A percentile compares a stretch with the other conserved stretches of the same genome.
Conservation (phyloP, 2,113 vertebrate genomes). For the Lethenteron reissneri region DNA sequence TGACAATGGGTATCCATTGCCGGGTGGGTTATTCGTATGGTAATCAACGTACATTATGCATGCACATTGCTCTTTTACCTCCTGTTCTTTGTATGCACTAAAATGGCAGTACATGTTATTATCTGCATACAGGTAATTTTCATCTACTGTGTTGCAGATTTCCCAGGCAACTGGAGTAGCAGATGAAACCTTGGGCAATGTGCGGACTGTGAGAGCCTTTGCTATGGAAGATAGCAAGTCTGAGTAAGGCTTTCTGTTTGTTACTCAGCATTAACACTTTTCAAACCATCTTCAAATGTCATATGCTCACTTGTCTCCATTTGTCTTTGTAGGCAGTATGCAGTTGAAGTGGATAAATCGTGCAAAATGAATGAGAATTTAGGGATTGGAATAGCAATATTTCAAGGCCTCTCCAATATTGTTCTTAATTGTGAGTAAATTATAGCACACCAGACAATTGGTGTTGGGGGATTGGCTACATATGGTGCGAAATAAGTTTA, state of each 20-base stretch:
- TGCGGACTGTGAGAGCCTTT: conserved; percentile 68
- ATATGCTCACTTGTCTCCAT: conserved; percentile 3
- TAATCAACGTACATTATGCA: too few relatives aligned
- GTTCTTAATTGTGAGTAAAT: conserved; percentile 59
- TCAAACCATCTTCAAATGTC: neutral
- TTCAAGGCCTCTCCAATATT: conserved; percentile 76
- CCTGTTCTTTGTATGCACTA: neutral
- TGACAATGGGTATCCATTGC: too few relatives aligned
- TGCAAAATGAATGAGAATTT: conserved; percentile 44
- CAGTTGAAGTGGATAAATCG: conserved; percentile 44
- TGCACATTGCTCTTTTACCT: neutral
- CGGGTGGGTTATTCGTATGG: too few relatives aligned
- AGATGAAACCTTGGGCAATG: conserved; percentile 60
- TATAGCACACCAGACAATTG: neutral
- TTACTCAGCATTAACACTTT: neutral
- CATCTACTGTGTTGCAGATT: conserved; percentile 23
- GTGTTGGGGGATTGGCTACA: too few relatives aligned
- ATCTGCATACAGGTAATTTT: neutral
- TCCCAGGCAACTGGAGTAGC: conserved; percentile 62
- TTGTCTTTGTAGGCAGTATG: conserved; percentile 31
- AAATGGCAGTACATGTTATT: neutral
- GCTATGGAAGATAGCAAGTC: conserved; percentile 60
- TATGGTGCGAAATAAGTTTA: too few relatives aligned
- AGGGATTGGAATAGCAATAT: conserved; percentile 58
- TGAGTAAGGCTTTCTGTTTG: conserved; percentile 18